Base-by-base conservation (phyloP, 2,888 invertebrate genomes). In the Ornithoptera priamus region DNA sequence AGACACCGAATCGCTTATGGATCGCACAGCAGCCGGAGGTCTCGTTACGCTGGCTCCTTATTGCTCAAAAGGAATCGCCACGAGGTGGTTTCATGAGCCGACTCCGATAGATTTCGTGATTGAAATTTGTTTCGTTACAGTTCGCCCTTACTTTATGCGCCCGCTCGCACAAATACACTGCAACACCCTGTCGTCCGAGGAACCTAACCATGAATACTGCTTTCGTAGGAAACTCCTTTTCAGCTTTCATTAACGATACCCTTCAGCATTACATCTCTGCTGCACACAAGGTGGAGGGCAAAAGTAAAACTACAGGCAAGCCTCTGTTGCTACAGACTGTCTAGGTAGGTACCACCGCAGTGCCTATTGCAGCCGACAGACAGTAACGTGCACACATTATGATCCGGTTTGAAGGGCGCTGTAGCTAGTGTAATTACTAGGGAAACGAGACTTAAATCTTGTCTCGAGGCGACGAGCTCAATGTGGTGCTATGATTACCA, bases 101-200 rank as follows among this genome's bases (percentile, higher is more conserved):
- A 72, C 22, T 69, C 73, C 76, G 76, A 80, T 84, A 83, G 81
- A 82, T 82, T 81, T 80, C 73, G 68, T 79, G 85, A 87, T 87
- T 87, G 88, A 87, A 88, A 88, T 86, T 86, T 86, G 17, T 85
- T 85, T 80, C 78, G 81, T 75, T 80, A 80, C 81, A 76, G 75
- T 82, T 81, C 74, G 75, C 80, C 80, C 85, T 88, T 87, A 86
- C 88, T 88, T 86, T 87, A 88, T 88, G 86, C 84, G 81, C 78
- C 81, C 75, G 77, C 74, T 77, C 76, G 74, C 70, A 73, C 79
- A 78, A 82, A 81, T 80, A 81, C 66, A 68, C 62, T 71, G 67
- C 70, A 69, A 75, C 70, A 73, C 67, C 63, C 39, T 68, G 65
- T 69, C 20, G 22, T 18, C 20, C 39, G 59, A 67, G 56, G 53